These are phyloP conservation scores for Prostheceraeus crozeri DNA, from an alignment of 2,888 invertebrate genomes.

Conservation along the genomic window DNA sequence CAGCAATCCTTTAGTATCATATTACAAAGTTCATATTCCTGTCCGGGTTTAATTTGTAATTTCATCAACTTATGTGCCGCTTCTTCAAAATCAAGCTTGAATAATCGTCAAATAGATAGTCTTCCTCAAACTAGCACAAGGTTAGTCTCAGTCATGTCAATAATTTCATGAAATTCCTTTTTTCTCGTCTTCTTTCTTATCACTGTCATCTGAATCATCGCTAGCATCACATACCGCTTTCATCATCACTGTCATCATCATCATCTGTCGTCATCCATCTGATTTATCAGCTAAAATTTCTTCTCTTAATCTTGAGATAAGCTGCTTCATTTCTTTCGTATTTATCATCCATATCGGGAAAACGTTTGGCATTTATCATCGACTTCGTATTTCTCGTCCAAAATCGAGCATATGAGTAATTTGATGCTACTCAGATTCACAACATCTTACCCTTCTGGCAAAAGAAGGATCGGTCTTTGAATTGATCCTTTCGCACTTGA, in stretches of 20 bases:
- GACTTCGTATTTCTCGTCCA: slow-evolving; percentile 79
- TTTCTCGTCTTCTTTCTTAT: slow-evolving; percentile 48
- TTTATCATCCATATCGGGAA: slow-evolving; percentile 86
- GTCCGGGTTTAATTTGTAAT: slow-evolving; percentile 89
- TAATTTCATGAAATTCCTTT: slow-evolving; percentile 61
- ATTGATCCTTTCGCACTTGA: slow-evolving; percentile 81
- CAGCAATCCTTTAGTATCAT: slow-evolving; percentile 99
- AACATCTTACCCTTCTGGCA: no score
- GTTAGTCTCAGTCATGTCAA: slow-evolving; percentile 94
- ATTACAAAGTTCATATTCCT: slow-evolving; percentile 87
- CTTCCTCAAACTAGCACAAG: slow-evolving; percentile 77
- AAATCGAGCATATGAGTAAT: slow-evolving; percentile 82
- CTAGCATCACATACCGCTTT: slow-evolving; percentile 58
- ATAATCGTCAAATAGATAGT: slow-evolving; percentile 93
- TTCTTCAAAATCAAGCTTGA: slow-evolving; percentile 96
- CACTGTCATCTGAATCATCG: slow-evolving; percentile 60
- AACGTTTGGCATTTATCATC: slow-evolving; percentile 89
- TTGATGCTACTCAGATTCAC: slow-evolving; percentile 95
- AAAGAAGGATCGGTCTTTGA: no score
- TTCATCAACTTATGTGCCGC: slow-evolving; percentile 96
- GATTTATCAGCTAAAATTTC: slow-evolving; percentile 70
- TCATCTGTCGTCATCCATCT: no score
- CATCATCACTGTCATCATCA: slow-evolving; percentile 48
- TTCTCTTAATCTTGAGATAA: slow-evolving; percentile 74
- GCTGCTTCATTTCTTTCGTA: slow-evolving; percentile 87